Conservation (phyloP, 2,797 vertebrate genomes). For the Luscinia megarhynchos region DNA sequence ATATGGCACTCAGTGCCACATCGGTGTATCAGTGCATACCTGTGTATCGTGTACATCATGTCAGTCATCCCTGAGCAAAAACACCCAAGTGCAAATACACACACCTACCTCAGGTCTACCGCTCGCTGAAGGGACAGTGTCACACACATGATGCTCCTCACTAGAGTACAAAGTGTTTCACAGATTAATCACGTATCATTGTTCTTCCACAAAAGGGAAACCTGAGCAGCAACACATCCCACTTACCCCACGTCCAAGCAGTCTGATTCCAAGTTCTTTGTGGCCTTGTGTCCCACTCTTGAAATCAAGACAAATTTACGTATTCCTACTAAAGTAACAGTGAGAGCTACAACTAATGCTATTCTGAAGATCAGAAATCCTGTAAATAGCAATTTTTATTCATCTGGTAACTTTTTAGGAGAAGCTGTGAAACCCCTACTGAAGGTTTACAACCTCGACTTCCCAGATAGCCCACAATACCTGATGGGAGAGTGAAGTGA, state of each 20-base stretch:
- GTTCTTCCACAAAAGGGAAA: neutral
- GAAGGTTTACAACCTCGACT: neutral
- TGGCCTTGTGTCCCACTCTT: neutral
- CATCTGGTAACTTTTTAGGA: neutral
- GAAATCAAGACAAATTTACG: neutral
- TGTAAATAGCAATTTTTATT: neutral
- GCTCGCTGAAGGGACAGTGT: rapidly evolving
- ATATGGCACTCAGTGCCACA: no score
- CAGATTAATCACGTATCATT: neutral
- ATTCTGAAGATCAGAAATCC: neutral
- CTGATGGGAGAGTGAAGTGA: neutral
- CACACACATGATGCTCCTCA: neutral
- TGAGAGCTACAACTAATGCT: neutral
- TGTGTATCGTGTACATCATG: rapidly evolving
- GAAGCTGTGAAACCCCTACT: neutral
- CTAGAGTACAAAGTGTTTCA: neutral
- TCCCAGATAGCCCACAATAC: neutral
- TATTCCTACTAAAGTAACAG: neutral
- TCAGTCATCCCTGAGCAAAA: neutral
- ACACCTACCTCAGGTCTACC: neutral
- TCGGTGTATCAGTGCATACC: neutral
- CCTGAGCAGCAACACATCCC: neutral
- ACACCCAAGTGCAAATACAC: neutral
- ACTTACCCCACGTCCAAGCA: neutral
- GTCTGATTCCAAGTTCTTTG: neutral